Base-by-base conservation (phyloP, 2,113 vertebrate species). In the Salvelinus alpinus region DNA sequence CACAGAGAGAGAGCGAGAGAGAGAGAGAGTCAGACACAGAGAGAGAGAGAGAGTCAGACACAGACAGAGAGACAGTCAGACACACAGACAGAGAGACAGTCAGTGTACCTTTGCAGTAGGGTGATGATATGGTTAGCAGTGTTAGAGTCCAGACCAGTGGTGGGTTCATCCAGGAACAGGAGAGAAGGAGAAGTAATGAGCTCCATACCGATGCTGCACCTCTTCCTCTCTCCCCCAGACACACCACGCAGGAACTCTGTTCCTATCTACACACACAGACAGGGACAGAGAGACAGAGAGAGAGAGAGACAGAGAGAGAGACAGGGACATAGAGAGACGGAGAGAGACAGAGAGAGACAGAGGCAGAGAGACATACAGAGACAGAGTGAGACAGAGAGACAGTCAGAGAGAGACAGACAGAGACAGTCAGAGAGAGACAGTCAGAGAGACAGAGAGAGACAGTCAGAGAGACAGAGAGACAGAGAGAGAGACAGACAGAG, bases 121-220 rank as follows among this genome's bases (percentile, higher is more conserved):
- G 51, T 31, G n/a, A 94, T 91, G 87, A 95, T 93, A 70, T 87
- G 85, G 81, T 91, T 92, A 24, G 94, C 94, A 4, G 93, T 95
- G 88, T 94, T 92, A 24, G 94, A 91, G 70, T 95, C 94, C 65
- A 95, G 90, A 9, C 94, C 94, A 0, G 93, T 95, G 31, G 94
- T 95, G 0, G 94, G 94, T 24, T 95, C 94, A 22, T 95, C 94
- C 78, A 95, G 91, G 80, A 94, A 95, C 31, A 95, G 87, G 78
- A 95, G 82, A 7, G 91, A 90, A 0, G 94, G 94, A 18, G 91
- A 91, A 1, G 91, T 94, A 72, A 94, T 93, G 76, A 95, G 90
- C 82, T 94, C 94, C 94, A 94, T 93, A 8, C 94, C 94, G 4
- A 94, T 94, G 75, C 94, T 95, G 82, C 94, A 95, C 29, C 93